phyloP scores from a whole-genome alignment of 2,888 invertebrate genomes.

The Hypselothyrea guttata region DNA sequence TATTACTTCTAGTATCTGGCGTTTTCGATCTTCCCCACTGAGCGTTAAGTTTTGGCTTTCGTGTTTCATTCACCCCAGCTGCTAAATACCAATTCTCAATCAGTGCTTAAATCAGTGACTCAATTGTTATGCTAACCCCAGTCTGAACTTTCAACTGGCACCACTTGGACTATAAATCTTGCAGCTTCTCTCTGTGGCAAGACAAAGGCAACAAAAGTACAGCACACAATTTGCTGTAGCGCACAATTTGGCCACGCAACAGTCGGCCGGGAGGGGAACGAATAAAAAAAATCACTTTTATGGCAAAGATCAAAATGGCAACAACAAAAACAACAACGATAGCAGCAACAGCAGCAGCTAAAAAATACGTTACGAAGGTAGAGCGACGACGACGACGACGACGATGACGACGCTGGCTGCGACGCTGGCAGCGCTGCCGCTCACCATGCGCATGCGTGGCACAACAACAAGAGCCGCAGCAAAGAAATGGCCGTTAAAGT shows the following conservation, averaged over 20 bases:
- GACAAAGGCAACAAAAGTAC: slow-evolving; percentile 70
- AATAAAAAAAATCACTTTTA: slow-evolving; percentile 71
- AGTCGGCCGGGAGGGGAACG: slow-evolving; percentile 35
- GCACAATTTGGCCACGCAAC: slow-evolving; percentile 63
- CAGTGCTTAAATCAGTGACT: slow-evolving; percentile 28
- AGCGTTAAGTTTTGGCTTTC: slow-evolving; percentile 11
- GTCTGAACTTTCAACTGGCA: slow-evolving; percentile 35
- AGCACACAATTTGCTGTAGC: slow-evolving; percentile 68
- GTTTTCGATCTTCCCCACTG: slow-evolving; percentile 17
- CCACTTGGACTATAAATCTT: slow-evolving; percentile 39
- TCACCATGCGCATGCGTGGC: slow-evolving; percentile 54
- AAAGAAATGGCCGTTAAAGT: slow-evolving; percentile 75
- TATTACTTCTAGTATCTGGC: slow-evolving; percentile 16
- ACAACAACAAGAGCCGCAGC: slow-evolving; percentile 38
- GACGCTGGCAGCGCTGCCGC: slow-evolving; percentile 37
- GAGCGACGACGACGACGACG: slow-evolving; percentile 45
- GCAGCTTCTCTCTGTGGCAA: slow-evolving; percentile 23
- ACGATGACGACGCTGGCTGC: slow-evolving; percentile 9
- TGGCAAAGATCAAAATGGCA: slow-evolving; percentile 73
- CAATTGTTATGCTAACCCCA: slow-evolving; percentile 41
- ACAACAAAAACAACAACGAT: slow-evolving; percentile 34
- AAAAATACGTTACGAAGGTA: slow-evolving; percentile 75
- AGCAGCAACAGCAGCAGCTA: slow-evolving; percentile 36
- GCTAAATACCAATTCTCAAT: slow-evolving; percentile 23
- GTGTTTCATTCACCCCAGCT: slow-evolving; percentile 38